Conservation (phyloP, 2,797 vertebrate species). For the Scolopax rusticola region DNA sequence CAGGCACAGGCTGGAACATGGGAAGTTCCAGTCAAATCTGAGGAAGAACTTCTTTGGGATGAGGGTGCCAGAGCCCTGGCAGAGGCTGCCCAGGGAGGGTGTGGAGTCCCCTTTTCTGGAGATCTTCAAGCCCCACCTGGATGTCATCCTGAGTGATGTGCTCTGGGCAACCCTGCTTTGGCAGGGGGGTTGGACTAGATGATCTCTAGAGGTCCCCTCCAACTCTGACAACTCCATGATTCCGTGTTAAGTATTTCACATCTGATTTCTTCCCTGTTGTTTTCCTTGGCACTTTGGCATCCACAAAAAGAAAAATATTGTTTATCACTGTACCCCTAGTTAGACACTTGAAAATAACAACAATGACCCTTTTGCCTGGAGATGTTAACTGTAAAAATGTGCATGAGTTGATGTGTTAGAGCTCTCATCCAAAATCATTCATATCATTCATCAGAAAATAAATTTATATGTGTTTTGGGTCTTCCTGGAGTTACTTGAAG, state of each 20-base stretch:
- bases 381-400: not conserved
- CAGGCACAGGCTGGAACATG: too few relatives aligned
- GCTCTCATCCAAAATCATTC: not conserved
- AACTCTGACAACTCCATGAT: too few relatives aligned
- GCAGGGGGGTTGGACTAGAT: too few relatives aligned
- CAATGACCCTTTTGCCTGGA: not conserved
- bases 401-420: accelerated
- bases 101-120: too few relatives aligned
- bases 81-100: too few relatives aligned
- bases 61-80: too few relatives aligned
- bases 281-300: not conserved
- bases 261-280: not conserved
- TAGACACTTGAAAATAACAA: not conserved
- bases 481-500: not conserved
- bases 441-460: not conserved
- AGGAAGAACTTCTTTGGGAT: too few relatives aligned
- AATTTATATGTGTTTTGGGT: not conserved
- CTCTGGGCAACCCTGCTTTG: too few relatives aligned
- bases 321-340: not conserved
- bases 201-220: too few relatives aligned
- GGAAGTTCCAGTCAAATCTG: too few relatives aligned
- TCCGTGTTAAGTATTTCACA: not conserved
- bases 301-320: not conserved
- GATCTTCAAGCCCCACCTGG: too few relatives aligned
- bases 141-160: too few relatives aligned